Evolutionary conservation across 2,797 vertebrate species (phyloP), one percentile per base, ranked within the genome.

Genomic region (Lithobates sylvaticus): DNA sequence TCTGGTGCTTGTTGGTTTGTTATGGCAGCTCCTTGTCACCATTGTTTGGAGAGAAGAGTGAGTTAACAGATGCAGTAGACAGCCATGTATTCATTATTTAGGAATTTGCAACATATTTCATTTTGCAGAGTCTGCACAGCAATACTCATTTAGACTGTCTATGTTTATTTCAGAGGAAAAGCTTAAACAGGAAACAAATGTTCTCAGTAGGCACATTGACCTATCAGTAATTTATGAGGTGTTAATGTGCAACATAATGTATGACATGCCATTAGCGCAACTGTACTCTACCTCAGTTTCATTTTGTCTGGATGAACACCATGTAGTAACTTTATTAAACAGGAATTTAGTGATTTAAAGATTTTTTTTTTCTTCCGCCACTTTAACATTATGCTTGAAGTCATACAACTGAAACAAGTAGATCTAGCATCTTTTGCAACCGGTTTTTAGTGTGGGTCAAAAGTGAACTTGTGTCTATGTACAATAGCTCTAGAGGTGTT

Each of bases 181-280:
- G 29, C 69, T 5, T 73, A 65, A 85, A 80, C 71, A 80, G 36
- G 75, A 82, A 85, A 67, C 70, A 80, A 74, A 85, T 68, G 69
- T 74, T 80, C 58, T 42, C 71, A 39, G 7, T 73, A 27, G 5
- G 21, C 27, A 3, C 10, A 39, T 64, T 54, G 64, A 50, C 8
- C n/a, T 34, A 67, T 58, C 12, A 42, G 70, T 74, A 80, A 68
- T 85, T 74, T 85, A 85, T 58, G 69, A 69, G 27, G 77, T 85
- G 84, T n/a, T 85, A 85, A 85, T 79, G 76, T 72, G 69, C 29
- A 50, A 26, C 12, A n/a, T 36, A 26, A 47, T 61, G 54, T 75
- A 3, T 39, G 70, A 73, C 77, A 68, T 67, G 29, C 27, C 36
- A 39, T 12, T 68, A 32, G 15, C 68, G 9, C 42, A 26, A 29